Evolutionary conservation across 2,888 invertebrate genomes (phyloP), one percentile per base, ranked within the genome.

Genomic region (Xylocampa areola): DNA sequence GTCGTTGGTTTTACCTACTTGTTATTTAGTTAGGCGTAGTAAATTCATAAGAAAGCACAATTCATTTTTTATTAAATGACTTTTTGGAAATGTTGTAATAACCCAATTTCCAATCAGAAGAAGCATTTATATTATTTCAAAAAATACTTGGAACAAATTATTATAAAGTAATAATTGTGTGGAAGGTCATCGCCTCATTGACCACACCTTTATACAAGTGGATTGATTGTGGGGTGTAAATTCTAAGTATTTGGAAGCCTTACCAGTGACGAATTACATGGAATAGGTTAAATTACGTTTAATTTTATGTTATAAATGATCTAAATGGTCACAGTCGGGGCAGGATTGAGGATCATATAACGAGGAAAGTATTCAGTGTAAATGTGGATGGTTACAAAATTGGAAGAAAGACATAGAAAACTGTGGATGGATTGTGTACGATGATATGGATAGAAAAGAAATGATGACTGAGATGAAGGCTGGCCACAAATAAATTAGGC

Each of bases 111-210:
- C 6, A 30, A 21, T 7, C 47, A 19, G 8, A 33, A n/a, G n/a
- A 43, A 61, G 41, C 35, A 30, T 60, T 50, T 13, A 17, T 54
- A 14, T 60, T 23, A 35, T 25, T 55, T 16, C 4, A 43, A 36
- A 39, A n/a, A 52, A 45, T 67, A 68, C 67, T 52, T 19, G 48
- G 57, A 68, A 68, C 29, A 27, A 39, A 62, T 52, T 14, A 68
- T 67, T 68, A 51, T 25, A n/a, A 13, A 58, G 33, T 52, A 33
- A 49, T 52, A 57, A 64, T 41, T 40, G 27, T 35, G 33, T 40
- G 0, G 21, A 67, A 58, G 58, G 67, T 68, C 57, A 30, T 13
- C 29, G 44, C 11, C 36, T 68, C 57, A 30, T 13, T 32, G 44
- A 13, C 36, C 44, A 60, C 27, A 17, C 32, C 36, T 7, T 21